Evolutionary conservation across 2,113 vertebrate genomes (phyloP), one percentile per base, ranked within the genome.

Genomic region (Gymnogyps californianus): DNA sequence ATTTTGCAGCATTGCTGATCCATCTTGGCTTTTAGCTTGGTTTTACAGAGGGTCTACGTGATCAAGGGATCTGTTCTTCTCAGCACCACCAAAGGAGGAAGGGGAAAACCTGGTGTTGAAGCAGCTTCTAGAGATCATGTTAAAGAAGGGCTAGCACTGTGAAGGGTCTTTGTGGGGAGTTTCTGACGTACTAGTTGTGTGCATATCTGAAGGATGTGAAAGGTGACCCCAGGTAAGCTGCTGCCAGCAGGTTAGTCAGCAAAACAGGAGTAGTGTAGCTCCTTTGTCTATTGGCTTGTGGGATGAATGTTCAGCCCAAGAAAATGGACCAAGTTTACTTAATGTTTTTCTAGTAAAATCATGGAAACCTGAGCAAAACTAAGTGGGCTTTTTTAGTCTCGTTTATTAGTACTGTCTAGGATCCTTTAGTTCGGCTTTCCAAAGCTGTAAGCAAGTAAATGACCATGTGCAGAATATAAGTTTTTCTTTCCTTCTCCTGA

Each of bases 41-140:
- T 19, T n/a, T 5, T 58, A 4, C 18, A 28, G 26, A 11, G 29
- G 6, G 19, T 31, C 21, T 58, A 2, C 0, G 1, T 29, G 66
- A 6, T 32, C 8, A 13, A 7, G 52, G 44, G 20, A 1, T 32
- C n/a, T 64, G 51, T 22, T 83, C 13, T 52, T 40, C 79, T 70
- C 34, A 42, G 47, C 58, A 51, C 21, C 19, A 5, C 2, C 49
- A 34, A 28, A 19, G 31, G 15, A 83, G 57, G 19, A 93, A 55
- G 18, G 49, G 72, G 34, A 20, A 16, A 34, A 32, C 22, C 8
- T 59, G 18, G 7, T 46, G 38, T 40, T 83, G 29, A 29, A 38
- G 62, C 25, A 16, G 10, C 47, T 16, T 34, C 51, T 47, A 1
- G 22, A 80, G 38, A 49, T 55, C 17, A 7, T 0, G 0, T 17